Evolutionary conservation across 1,140 invertebrate genomes (phyloP).

Genomic region (silkworm (Bombyx mori)): DNA sequence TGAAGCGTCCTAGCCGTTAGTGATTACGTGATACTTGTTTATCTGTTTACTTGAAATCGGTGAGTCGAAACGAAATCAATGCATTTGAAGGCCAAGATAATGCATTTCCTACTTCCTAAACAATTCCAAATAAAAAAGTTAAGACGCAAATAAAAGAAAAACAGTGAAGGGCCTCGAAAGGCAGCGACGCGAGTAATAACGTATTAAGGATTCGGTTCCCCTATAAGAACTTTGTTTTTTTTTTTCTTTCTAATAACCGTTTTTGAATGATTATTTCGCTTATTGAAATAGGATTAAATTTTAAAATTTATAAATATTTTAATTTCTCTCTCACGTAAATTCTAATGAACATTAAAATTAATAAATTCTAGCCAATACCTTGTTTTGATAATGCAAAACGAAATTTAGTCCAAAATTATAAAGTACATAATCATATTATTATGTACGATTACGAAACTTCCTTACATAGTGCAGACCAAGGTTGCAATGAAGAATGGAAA

Average conservation of each 20-base stretch:
- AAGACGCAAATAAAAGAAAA: conserved; percentile 15
- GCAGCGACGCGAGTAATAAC: conserved; percentile 12
- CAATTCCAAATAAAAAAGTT: conserved; percentile 26
- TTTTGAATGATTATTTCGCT: too few species aligned
- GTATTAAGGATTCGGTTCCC: conserved; percentile 3
- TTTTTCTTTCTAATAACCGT: too few species aligned
- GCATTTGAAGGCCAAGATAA: conserved; percentile 25
- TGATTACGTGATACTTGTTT: too few species aligned
- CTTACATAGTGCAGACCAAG: too few species aligned
- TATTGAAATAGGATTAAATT: too few species aligned
- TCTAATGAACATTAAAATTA: too few species aligned
- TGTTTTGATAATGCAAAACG: not conserved
- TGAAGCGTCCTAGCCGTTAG: too few species aligned
- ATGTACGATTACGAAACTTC: too few species aligned
- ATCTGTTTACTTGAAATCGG: not conserved
- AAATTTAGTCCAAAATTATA: not conserved
- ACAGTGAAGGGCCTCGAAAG: conserved; percentile 26
- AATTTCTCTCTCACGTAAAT: too few species aligned
- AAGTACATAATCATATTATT: not conserved
- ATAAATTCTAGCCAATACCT: not conserved
- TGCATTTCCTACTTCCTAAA: conserved; percentile 43
- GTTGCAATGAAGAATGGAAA: not conserved
- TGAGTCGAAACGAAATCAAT: conserved; percentile 23
- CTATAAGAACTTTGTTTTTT: not conserved
- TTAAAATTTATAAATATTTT: too few species aligned